These are phyloP conservation scores for Sphenopsis melanotis DNA, from an alignment of 2,797 vertebrate species.

Conservation along the genomic window DNA sequence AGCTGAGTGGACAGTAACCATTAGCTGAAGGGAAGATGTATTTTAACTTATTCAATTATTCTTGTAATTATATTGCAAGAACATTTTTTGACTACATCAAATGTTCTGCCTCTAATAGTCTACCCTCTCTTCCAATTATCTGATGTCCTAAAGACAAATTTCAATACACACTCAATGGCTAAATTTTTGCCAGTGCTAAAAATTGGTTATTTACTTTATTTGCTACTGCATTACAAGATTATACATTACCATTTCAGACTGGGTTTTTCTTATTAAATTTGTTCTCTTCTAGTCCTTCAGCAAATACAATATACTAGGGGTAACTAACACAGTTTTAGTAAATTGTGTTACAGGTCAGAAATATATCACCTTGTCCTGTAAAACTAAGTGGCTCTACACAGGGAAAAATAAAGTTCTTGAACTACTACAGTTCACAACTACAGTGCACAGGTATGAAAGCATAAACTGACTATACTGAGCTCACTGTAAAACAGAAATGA, in stretches of 20 bases:
- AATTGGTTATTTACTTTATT: constrained; percentile 27
- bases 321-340: constrained; percentile 63
- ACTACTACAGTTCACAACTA: neutral
- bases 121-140: constrained; percentile 28
- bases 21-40: neutral
- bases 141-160: constrained; percentile 50
- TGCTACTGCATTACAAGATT: constrained; percentile 37
- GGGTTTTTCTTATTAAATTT: constrained; percentile 34
- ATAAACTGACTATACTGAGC: neutral
- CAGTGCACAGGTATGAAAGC: neutral
- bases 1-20: neutral
- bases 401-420: neutral
- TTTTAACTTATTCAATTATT: constrained; percentile 21
- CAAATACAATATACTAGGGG: constrained; percentile 34
- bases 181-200: constrained; percentile 14
- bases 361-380: constrained; percentile 40
- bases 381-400: neutral
- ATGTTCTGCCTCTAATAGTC: constrained; percentile 3
- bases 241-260: constrained; percentile 41
- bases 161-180: neutral
- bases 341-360: constrained; percentile 58
- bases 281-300: constrained; percentile 36
- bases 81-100: constrained; percentile 1
- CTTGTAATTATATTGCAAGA: neutral
- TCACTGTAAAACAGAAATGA: neutral